Base-by-base conservation (phyloP, 2,797 vertebrate genomes). In the Cynodonichthys magdalenae region DNA sequence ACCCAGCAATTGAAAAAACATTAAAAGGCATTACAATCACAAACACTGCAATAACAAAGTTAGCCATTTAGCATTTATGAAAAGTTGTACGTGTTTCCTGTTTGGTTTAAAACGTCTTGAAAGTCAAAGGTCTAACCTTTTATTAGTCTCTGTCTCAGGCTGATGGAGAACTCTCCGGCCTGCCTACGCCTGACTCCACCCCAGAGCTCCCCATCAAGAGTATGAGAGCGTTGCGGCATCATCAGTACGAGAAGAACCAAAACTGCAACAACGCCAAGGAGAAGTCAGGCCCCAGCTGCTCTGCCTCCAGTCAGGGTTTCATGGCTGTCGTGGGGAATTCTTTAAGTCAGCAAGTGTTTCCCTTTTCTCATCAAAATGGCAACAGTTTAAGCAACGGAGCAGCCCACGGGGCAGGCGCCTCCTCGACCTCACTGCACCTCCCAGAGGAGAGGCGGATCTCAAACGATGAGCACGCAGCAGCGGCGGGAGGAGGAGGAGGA, bases 141-240 rank as follows among this genome's bases (percentile, higher is more conserved):
- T 31, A 58, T n/a, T 1, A 77, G 80, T 79, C 72, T 70, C 69
- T 86, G 44, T 85, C 92, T n/a, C 82, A 90, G 86, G 74, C 15
- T 1, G 89, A 89, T 0, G 87, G 84, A 0, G 93, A 96, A 64
- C 84, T 93, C 28, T 94, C 93, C 0, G 92, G 92, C 19, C 78
- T 95, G 66, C 95, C 95, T 31, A 95, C 95, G 0, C 95, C 95
- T 0, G 94, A 94, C 52, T 92, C 93, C 52, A 95, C 94, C 4
- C 94, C 95, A 0, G 93, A 95, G 79, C 87, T 95, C 12, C 92
- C 94, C 0, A 81, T 89, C 79, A 95, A 93, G 83, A 93, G 81
- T 77, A 85, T 92, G 58, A 92, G 89, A 56, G 70, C 88, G 2
- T 78, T 92, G 44, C 82, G 70, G 36, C 80, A 79, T 11, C 87